These are phyloP conservation scores for Pterostichus niger DNA, from an alignment of 2,888 invertebrate species.

Conservation along the genomic window DNA sequence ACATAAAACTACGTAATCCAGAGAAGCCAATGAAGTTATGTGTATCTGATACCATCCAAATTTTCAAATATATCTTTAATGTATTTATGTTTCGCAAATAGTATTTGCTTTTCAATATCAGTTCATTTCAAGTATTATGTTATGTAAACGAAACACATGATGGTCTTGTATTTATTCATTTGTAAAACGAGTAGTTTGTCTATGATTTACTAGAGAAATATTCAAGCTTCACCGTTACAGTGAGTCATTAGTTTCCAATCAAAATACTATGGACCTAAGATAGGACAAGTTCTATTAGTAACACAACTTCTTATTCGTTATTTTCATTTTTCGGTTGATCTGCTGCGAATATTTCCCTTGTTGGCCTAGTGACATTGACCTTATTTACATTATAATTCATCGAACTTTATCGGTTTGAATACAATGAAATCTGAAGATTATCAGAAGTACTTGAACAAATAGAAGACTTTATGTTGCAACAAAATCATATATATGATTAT, in stretches of 20 bases:
- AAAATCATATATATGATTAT: constrained; percentile 20
- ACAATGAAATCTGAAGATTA: constrained; percentile 41
- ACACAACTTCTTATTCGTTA: constrained; percentile 9
- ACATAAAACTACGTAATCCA: constrained; percentile 63
- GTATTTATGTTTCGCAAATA: constrained; percentile 37
- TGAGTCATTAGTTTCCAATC: constrained; percentile 38
- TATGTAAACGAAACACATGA: constrained; percentile 33
- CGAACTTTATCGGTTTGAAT: constrained; percentile 38
- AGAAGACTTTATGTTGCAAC: constrained; percentile 1
- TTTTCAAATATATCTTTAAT: constrained; percentile 40
- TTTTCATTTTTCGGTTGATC: constrained; percentile 36
- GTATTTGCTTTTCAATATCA: constrained; percentile 44
- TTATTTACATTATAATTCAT: constrained; percentile 36
- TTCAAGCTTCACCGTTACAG: constrained; percentile 44
- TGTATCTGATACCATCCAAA: constrained; percentile 59
- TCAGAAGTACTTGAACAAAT: constrained; percentile 32
- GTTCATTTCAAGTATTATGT: constrained; percentile 35
- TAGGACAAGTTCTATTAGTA: constrained; percentile 23
- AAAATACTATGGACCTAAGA: constrained; percentile 17
- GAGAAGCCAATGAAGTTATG: constrained; percentile 56
- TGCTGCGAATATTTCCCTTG: constrained; percentile 6
- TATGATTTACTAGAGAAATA: constrained; percentile 41
- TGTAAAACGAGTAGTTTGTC: constrained; percentile 4
- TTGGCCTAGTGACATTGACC: constrained; percentile 28
- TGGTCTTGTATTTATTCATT: constrained; percentile 30